Percentiles rank a stretch among this genome's conserved stretches.
These are phyloP conservation scores for Eupithecia subfuscata DNA, from an alignment of 2,888 invertebrate genomes.

Conservation along the genomic window DNA sequence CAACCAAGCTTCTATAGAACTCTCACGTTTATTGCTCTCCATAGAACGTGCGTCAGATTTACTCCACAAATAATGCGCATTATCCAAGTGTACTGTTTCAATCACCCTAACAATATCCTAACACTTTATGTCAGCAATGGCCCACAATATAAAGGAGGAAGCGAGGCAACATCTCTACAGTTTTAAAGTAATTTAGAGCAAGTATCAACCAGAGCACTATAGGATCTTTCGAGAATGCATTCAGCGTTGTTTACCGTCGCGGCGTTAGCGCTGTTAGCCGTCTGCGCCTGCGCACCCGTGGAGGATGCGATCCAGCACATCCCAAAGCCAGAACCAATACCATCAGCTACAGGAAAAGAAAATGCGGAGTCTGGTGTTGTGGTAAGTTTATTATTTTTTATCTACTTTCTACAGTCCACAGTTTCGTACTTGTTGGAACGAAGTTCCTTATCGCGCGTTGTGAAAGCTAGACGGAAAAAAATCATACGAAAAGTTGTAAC, in stretches of 20 bases:
- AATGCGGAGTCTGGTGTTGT: constrained; percentile 76
- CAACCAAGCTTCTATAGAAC: background rate
- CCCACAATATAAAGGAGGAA: constrained; percentile 61
- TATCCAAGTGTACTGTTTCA: constrained; percentile 64
- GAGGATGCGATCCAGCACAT: constrained; percentile 77
- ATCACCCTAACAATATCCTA: constrained; percentile 65
- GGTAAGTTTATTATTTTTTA: constrained; percentile 38
- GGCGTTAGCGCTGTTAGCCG: constrained; percentile 73
- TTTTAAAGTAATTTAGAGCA: constrained; percentile 53
- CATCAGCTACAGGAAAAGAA: constrained; percentile 75
- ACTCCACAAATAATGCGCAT: constrained; percentile 66
- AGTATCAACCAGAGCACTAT: constrained; percentile 60
- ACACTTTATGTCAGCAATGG: constrained; percentile 67
- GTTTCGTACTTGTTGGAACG: background rate
- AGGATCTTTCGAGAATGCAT: constrained; percentile 76
- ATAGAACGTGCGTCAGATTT: constrained; percentile 66
- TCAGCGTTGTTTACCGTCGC: constrained; percentile 74
- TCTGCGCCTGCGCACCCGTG: constrained; percentile 71
- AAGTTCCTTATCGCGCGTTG: too few species aligned
- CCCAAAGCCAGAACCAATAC: constrained; percentile 74
- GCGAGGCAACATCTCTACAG: constrained; percentile 45
- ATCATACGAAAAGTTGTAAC: too few species aligned
- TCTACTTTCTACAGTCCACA: background rate
- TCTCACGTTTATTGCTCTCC: constrained; percentile 52
- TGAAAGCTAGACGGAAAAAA: too few species aligned